Evolutionary conservation across 2,113 vertebrate species (phyloP), one percentile per base, ranked within the genome.

Genomic region (Gnathonemus echidnorhynchus): DNA sequence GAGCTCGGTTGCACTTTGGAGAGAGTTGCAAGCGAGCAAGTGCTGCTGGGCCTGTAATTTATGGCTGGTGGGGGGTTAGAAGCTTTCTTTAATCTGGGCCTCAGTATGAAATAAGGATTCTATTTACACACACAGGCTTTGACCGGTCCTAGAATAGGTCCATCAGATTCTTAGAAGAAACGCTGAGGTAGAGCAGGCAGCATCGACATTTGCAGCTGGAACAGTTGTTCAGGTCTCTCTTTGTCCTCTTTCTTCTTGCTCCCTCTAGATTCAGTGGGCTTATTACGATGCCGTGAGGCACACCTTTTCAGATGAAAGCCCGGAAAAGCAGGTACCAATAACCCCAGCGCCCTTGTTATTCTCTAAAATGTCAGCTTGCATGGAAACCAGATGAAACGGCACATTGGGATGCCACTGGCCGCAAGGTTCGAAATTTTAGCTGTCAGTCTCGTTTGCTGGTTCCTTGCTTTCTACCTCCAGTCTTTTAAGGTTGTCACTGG

Each of bases 71-170:
- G 62, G 86, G 49, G 49, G 11, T 58, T 42, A 21, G 52, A 17
- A 35, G 48, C 45, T 50, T 7, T 15, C 31, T 39, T 88, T 88
- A 88, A 42, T 88, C 86, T 56, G 24, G 31, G 56, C 56, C 56
- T 42, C 53, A 19, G 50, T 87, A 53, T 87, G 50, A 87, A 87
- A 87, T 87, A 87, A 87, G 86, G 86, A 52, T 53, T 48, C 46
- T 53, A 87, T 52, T 87, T 53, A 88, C 52, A 88, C 31, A 10
- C 31, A 58, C 15, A 45, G 10, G 56, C 19, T 45, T 21, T 10
- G 45, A 87, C 86, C 27, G 6, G 46, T 27, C 39, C 19, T 5
- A 45, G 87, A 88, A 31, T 21, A 45, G 42, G 56, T 39, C 87
- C 35, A 35, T 45, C 27, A 42, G n/a, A 15, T 58, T 88, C 62